Conservation (phyloP, 2,888 invertebrate genomes). For the Drosophila robusta region DNA sequence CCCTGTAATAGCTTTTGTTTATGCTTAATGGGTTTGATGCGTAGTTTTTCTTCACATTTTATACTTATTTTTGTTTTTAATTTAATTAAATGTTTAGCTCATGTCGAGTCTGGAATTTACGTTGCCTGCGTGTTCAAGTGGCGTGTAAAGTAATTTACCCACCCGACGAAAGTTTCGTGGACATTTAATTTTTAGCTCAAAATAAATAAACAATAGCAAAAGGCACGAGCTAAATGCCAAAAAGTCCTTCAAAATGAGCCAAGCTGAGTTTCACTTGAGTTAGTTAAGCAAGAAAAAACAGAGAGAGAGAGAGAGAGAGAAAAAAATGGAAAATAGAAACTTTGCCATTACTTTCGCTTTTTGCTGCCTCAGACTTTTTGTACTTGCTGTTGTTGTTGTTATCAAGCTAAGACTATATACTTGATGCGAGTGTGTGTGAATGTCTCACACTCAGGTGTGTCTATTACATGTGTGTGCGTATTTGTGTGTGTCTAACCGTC, state of each 20-base stretch:
- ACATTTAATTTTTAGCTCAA: conserved; percentile 72
- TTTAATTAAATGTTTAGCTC: conserved; percentile 65
- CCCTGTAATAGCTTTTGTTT: background rate
- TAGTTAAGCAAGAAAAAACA: conserved; percentile 49
- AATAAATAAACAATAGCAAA: conserved; percentile 72
- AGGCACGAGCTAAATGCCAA: conserved; percentile 32
- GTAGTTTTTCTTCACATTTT: conserved; percentile 18
- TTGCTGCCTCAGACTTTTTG: conserved; percentile 42
- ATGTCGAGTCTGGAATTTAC: conserved; percentile 42
- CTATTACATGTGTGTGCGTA: conserved; percentile 22
- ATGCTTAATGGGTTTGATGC: no score
- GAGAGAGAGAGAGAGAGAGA: conserved; percentile 5
- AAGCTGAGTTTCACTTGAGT: conserved; percentile 59
- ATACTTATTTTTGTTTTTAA: conserved; percentile 55
- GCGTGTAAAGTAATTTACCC: conserved; percentile 77
- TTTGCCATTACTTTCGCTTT: conserved; percentile 68
- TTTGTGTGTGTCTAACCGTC: conserved; percentile 35
- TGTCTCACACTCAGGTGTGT: conserved; percentile 43
- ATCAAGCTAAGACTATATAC: conserved; percentile 24
- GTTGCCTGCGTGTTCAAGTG: conserved; percentile 76
- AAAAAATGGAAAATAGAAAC: conserved; percentile 38
- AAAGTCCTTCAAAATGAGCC: conserved; percentile 64
- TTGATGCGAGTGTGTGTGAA: background rate
- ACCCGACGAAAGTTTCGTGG: conserved; percentile 50
- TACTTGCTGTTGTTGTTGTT: conserved; percentile 24